A percentile compares a stretch with the other conserved stretches of the same genome.
Conservation (phyloP, 2,888 invertebrate genomes). For the Philereme vetulata region DNA sequence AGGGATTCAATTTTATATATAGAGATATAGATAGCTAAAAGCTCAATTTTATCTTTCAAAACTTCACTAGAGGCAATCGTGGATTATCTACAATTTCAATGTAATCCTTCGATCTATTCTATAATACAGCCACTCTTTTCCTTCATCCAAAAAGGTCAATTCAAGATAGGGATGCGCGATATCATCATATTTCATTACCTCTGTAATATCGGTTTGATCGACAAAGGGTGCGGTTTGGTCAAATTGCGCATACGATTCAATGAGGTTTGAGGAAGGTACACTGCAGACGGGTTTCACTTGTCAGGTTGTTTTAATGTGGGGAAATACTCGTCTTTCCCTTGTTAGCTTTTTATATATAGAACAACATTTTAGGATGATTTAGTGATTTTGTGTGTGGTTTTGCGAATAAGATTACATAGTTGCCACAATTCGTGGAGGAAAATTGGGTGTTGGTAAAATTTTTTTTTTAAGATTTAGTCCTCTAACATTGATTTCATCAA, state of each 20-base stretch:
- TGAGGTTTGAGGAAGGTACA: conserved; percentile 57
- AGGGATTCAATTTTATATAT: too few species aligned
- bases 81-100: conserved; percentile 18
- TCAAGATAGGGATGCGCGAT: conserved; percentile 48
- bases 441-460: too few species aligned
- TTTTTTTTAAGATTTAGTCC: too few species aligned
- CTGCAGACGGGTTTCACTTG: conserved; percentile 48
- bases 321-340: conserved; percentile 3
- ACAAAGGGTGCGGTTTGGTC: conserved; percentile 46
- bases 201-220: conserved; percentile 54
- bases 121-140: conserved; percentile 31
- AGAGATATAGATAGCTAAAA: too few species aligned
- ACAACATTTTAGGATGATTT: background rate
- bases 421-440: too few species aligned
- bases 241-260: conserved; percentile 68
- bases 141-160: conserved; percentile 41
- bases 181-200: conserved; percentile 61
- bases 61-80: background rate
- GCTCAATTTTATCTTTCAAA: background rate
- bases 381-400: background rate
- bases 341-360: background rate
- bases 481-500: too few species aligned
- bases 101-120: conserved; percentile 26
- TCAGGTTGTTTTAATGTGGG: conserved; percentile 14
- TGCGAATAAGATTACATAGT: too few species aligned